phyloP scores from a whole-genome alignment of 2,113 vertebrate genomes.

The Cyphomyrus discorhynchus region DNA sequence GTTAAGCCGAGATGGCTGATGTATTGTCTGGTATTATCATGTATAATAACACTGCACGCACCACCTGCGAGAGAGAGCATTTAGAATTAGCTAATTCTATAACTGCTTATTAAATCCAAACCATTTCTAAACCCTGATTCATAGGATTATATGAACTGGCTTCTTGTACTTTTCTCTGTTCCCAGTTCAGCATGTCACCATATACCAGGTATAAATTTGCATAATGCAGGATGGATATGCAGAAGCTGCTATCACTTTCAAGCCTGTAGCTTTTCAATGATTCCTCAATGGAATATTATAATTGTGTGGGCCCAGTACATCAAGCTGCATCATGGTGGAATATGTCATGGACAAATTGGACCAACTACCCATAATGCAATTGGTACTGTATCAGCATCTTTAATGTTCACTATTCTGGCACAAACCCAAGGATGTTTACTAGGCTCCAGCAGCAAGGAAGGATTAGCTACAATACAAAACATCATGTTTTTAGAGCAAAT shows the following conservation, averaged over 20 bases:
- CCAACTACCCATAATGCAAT: neutral
- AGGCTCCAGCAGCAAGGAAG: neutral
- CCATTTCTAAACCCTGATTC: neutral
- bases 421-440: neutral
- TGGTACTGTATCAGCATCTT: neutral
- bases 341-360: neutral
- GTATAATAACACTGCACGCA: neutral
- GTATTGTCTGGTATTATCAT: neutral
- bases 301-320: neutral
- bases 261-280: neutral
- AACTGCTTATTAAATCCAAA: neutral
- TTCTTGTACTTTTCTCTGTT: neutral
- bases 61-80: too few relatives aligned
- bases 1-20: neutral
- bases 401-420: neutral
- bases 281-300: neutral
- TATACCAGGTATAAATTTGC: neutral
- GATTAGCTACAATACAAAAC: neutral
- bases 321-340: neutral
- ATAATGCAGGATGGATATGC: neutral
- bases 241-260: neutral
- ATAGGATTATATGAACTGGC: neutral
- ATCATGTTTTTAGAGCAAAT: neutral
- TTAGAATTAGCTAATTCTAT: neutral
- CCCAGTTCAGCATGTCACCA: neutral